A percentile compares a stretch with the other conserved stretches of the same genome.
Conservation (phyloP, 1,140 invertebrate species). For the Bombus haemorrhoidalis region DNA sequence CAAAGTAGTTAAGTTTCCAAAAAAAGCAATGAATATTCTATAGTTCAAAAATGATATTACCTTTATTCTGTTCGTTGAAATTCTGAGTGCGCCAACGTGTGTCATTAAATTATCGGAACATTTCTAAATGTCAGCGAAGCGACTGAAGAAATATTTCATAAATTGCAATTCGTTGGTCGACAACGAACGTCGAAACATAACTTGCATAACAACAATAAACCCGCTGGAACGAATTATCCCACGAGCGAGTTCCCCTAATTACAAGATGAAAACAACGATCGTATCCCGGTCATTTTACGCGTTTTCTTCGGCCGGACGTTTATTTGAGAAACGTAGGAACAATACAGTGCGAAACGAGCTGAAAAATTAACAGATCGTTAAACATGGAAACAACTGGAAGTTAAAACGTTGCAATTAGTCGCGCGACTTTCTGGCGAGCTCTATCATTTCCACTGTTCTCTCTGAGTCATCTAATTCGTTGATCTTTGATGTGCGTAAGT, state of each 20-base stretch:
- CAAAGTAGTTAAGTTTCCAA: too few relatives aligned
- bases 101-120: too few relatives aligned
- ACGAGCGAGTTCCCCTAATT: background rate
- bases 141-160: too few relatives aligned
- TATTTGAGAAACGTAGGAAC: conserved; percentile 1
- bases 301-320: background rate
- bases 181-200: background rate
- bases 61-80: too few relatives aligned
- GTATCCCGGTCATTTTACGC: background rate
- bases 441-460: conserved; percentile 38
- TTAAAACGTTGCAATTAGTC: conserved; percentile 57
- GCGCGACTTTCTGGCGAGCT: conserved; percentile 16
- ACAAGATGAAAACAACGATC: background rate
- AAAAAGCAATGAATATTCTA: too few relatives aligned
- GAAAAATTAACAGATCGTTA: conserved; percentile 49
- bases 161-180: too few relatives aligned
- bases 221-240: background rate
- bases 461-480: conserved; percentile 51
- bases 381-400: conserved; percentile 44
- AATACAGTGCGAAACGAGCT: background rate
- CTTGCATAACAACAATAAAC: background rate
- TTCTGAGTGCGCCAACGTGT: too few relatives aligned
- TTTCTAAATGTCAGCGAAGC: too few relatives aligned
- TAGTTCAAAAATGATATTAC: too few relatives aligned
- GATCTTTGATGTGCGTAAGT: background rate